Conservation (phyloP, 2,888 invertebrate genomes). For the Meliscaeva auricollis region DNA sequence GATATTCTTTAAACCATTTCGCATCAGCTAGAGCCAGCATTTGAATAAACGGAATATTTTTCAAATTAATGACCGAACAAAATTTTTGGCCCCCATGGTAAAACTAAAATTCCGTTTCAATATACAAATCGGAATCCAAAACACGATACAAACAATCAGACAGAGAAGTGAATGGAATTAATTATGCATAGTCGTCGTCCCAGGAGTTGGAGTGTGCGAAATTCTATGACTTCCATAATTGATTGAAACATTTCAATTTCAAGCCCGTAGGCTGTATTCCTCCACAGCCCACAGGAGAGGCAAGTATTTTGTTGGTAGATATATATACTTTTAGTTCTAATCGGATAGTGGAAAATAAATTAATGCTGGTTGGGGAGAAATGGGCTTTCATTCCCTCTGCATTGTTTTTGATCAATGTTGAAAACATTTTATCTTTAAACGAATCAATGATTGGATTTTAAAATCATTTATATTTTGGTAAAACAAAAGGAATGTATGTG, state of each 20-base stretch:
- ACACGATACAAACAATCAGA: slow-evolving; percentile 61
- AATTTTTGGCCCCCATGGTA: slow-evolving; percentile 13
- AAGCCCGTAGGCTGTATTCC: slow-evolving; percentile 21
- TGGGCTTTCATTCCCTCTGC: background rate
- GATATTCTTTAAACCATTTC: background rate
- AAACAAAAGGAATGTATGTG: slow-evolving; percentile 17
- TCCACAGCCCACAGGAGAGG: background rate
- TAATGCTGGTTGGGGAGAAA: slow-evolving; percentile 28
- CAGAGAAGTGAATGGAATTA: slow-evolving; percentile 58
- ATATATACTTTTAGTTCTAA: slow-evolving; percentile 27
- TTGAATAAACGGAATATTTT: slow-evolving; percentile 68
- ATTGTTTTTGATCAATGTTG: slow-evolving; percentile 24
- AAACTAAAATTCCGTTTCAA: slow-evolving; percentile 51
- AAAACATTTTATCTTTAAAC: slow-evolving; percentile 46
- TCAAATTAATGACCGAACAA: slow-evolving; percentile 62
- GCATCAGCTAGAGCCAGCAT: background rate
- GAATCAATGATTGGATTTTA: slow-evolving; percentile 64
- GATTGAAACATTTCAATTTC: slow-evolving; percentile 58
- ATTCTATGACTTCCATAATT: slow-evolving; percentile 55
- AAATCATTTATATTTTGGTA: slow-evolving; percentile 61
- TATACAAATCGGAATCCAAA: slow-evolving; percentile 26
- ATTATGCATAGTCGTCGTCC: slow-evolving; percentile 60
- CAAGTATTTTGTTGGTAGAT: too few species aligned
- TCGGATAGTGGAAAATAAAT: slow-evolving; percentile 54
- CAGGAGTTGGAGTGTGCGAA: slow-evolving; percentile 33